phyloP scores from a whole-genome alignment of 2,888 invertebrate genomes.

The Phortica okadai region DNA sequence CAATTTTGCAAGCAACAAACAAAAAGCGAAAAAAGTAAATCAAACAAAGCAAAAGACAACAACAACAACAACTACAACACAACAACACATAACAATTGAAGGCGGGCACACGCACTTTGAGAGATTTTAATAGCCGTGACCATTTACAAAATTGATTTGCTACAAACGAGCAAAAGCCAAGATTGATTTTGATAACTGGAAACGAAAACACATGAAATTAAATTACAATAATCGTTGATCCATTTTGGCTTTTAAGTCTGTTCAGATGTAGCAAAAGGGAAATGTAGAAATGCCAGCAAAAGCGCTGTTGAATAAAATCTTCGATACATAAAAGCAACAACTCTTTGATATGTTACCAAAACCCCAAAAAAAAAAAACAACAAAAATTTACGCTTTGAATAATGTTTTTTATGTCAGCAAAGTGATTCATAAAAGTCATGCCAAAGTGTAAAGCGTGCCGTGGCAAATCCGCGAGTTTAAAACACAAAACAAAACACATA shows the following conservation, averaged over 20 bases:
- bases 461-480: neutral
- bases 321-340: too few species aligned
- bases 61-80: neutral
- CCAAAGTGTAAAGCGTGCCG: conserved; percentile 3
- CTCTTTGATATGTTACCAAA: too few species aligned
- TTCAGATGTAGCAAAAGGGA: neutral
- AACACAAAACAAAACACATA: neutral
- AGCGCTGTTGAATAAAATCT: too few species aligned
- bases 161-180: neutral
- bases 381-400: neutral
- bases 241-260: neutral
- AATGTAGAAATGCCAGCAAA: neutral
- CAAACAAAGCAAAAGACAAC: neutral
- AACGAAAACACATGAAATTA: conserved; percentile 2
- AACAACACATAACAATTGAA: neutral
- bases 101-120: neutral
- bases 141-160: conserved; percentile 18
- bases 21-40: conserved; percentile 1
- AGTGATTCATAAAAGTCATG: conserved; percentile 20
- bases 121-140: neutral
- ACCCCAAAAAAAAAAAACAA: too few species aligned
- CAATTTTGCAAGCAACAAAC: neutral
- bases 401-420: neutral
- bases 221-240: conserved; percentile 15
- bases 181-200: neutral